Evolutionary conservation across 2,797 vertebrate species (phyloP), one percentile per base, ranked within the genome.

Genomic region (Neosalanx taihuensis): DNA sequence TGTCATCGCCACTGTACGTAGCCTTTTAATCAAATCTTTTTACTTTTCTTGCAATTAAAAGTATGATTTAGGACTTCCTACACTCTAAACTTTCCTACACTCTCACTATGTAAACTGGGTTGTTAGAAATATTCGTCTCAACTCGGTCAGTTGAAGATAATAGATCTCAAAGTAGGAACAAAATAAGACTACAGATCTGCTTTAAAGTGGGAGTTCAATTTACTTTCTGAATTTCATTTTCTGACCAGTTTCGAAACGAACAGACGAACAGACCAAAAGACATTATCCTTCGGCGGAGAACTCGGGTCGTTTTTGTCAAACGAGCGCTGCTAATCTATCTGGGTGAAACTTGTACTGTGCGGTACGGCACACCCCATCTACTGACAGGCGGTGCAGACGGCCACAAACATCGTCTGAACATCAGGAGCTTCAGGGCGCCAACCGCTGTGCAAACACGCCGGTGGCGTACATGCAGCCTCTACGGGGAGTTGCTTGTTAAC

Each of bases 351-450:
- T 46, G 41, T 46, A 46, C 41, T 13, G 10, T 46, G 35, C 41
- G 3, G 75, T 81, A 73, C 79, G 1, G 75, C 81, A 73, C 79
- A 68, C 82, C 64, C 80, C 73, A 17, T 0, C 73, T 83, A 87
- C 82, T 87, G 86, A 89, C 87, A 81, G 85, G 87, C 79, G 65
- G 82, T 77, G 83, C 60, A 84, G 80, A 84, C 20, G 70, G 78
- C 82, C 85, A 46, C 63, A 72, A 85, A 17, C 76, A 9, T 80
- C 76, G 12, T 80, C 77, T 79, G 83, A 85, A 87, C 73, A 84
- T 84, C 89, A 84, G 71, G 80, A 81, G 86, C 83, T 87, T 85
- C 83, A 74, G 79, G 85, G 71, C 79, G 83, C 84, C 72, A 75
- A 66, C 88, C 87, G 87, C 72, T 86, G 80, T 84, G 80, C 82